phyloP scores from a whole-genome alignment of 1,140 invertebrate genomes.

The Antheraea pernyi region DNA sequence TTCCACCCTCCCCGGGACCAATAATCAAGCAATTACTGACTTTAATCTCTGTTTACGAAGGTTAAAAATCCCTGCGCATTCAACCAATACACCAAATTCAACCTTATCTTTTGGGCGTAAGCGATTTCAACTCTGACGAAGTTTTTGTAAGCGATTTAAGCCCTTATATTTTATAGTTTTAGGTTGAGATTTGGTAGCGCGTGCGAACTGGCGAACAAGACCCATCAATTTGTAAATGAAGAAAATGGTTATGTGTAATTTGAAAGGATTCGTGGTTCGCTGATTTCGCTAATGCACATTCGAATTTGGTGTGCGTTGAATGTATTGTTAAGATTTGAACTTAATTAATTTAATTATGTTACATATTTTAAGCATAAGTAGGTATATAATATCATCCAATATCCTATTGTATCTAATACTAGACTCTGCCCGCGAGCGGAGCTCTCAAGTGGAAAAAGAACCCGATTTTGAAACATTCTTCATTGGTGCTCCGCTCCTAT shows the following conservation, averaged over 20 bases:
- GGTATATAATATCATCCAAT: neutral
- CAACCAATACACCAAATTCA: slow-evolving; percentile 48
- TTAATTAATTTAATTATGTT: slow-evolving; percentile 8
- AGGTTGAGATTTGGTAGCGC: slow-evolving; percentile 33
- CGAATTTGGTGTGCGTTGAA: slow-evolving; percentile 58
- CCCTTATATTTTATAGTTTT: slow-evolving; percentile 34
- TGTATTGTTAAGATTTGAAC: slow-evolving; percentile 13
- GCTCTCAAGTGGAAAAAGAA: too few species aligned
- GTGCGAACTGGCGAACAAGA: slow-evolving; percentile 34
- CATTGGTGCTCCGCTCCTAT: too few species aligned
- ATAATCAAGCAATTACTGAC: slow-evolving; percentile 50
- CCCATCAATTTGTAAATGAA: slow-evolving; percentile 78
- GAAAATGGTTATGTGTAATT: slow-evolving; percentile 74
- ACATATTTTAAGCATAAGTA: neutral
- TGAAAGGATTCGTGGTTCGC: slow-evolving; percentile 54
- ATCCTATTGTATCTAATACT: too few species aligned
- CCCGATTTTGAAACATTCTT: too few species aligned
- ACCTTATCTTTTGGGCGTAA: slow-evolving; percentile 73
- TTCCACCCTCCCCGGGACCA: slow-evolving; percentile 18
- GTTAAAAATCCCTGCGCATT: slow-evolving; percentile 53
- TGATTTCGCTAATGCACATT: slow-evolving; percentile 41
- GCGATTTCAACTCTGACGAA: slow-evolving; percentile 32
- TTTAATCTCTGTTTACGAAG: slow-evolving; percentile 50
- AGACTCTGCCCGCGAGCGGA: too few species aligned
- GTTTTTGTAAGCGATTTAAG: slow-evolving; percentile 34